Percentiles rank a stretch among this genome's conserved stretches.
phyloP scores from a whole-genome alignment of 1,140 invertebrate genomes.

The Hycleus cichorii region DNA sequence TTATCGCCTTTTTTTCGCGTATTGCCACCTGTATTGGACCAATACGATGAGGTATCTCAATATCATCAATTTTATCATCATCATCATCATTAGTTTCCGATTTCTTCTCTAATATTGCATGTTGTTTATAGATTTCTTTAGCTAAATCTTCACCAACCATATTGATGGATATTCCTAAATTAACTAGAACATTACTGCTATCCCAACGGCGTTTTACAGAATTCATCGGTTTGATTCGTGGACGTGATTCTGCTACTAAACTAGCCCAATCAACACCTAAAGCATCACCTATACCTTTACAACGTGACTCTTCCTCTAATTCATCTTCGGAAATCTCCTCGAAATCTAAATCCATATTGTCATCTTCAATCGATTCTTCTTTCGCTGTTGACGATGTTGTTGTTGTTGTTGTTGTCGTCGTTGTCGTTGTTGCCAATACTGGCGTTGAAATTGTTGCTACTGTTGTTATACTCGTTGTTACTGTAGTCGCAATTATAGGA shows the following conservation, averaged over 20 bases:
- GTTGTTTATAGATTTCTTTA: slow-evolving; percentile 49
- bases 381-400: slow-evolving; percentile 28
- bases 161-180: slow-evolving; percentile 63
- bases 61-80: slow-evolving; percentile 19
- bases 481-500: too few species aligned
- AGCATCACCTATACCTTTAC: slow-evolving; percentile 73
- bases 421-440: neutral
- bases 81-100: slow-evolving; percentile 22
- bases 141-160: slow-evolving; percentile 60
- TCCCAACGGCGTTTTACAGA: slow-evolving; percentile 68
- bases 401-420: slow-evolving; percentile 16
- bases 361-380: slow-evolving; percentile 42
- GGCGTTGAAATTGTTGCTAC: slow-evolving; percentile 27
- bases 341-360: slow-evolving; percentile 72
- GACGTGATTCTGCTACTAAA: slow-evolving; percentile 62
- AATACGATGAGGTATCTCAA: slow-evolving; percentile 45
- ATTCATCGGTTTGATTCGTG: slow-evolving; percentile 42
- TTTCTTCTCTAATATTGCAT: slow-evolving; percentile 33
- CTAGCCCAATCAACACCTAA: slow-evolving; percentile 90
- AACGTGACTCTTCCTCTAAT: slow-evolving; percentile 65
- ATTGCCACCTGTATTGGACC: slow-evolving; percentile 54
- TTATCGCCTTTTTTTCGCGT: slow-evolving; percentile 38
- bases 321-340: slow-evolving; percentile 87
- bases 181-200: slow-evolving; percentile 59
- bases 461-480: neutral